Evolutionary conservation across 2,797 vertebrate species (phyloP).

Genomic region (Novumbra hubbsi): DNA sequence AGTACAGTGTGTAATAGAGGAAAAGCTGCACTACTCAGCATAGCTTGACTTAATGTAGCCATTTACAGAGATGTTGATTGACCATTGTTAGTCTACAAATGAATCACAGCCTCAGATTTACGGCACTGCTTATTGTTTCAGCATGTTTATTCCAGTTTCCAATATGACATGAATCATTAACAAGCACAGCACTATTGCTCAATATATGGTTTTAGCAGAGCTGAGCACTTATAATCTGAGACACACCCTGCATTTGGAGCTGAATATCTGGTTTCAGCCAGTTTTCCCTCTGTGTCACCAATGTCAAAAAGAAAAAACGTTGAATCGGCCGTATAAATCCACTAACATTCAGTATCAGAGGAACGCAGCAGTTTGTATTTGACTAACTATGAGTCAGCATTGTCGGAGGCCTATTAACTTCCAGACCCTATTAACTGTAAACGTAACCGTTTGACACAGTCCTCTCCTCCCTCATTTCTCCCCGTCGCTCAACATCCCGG

Average conservation of each 20-base stretch:
- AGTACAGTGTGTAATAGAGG: background rate
- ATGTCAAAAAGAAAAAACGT: background rate
- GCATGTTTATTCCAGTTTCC: background rate
- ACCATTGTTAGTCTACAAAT: background rate
- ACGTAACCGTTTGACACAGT: no score
- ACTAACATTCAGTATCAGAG: background rate
- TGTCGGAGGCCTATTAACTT: background rate
- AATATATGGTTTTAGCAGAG: slow-evolving; percentile 40
- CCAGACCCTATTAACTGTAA: background rate
- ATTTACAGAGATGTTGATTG: slow-evolving; percentile 3
- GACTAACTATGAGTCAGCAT: background rate
- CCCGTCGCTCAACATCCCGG: background rate
- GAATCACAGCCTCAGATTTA: background rate
- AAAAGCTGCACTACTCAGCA: background rate
- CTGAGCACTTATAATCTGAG: slow-evolving; percentile 15
- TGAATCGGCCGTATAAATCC: background rate
- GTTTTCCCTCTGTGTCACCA: slow-evolving; percentile 12
- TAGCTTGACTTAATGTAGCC: slow-evolving; percentile 7
- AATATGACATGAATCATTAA: slow-evolving; percentile 3
- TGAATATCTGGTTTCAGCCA: slow-evolving; percentile 60
- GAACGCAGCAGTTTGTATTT: background rate
- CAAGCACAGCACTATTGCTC: slow-evolving; percentile 38
- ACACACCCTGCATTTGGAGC: slow-evolving; percentile 53
- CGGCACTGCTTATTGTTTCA: background rate
- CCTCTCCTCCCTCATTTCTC: no score